Evolutionary conservation across 2,797 vertebrate genomes (phyloP).

Genomic region (Danio tinwini): DNA sequence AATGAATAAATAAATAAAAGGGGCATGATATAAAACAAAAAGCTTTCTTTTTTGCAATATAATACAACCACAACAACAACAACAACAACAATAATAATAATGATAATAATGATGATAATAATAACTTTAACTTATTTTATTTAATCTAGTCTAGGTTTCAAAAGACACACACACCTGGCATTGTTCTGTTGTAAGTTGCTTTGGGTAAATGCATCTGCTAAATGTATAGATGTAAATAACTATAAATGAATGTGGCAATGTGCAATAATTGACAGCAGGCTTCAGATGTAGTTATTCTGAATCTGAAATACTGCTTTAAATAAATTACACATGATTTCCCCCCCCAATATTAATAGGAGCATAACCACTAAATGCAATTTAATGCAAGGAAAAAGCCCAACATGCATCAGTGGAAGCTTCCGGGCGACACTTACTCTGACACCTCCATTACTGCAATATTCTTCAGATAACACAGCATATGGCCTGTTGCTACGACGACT

Average conservation of each 20-base stretch:
- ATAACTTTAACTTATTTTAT: too few relatives aligned
- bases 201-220: constrained; percentile 1
- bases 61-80: too few relatives aligned
- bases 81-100: too few relatives aligned
- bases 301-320: not conserved
- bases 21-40: too few relatives aligned
- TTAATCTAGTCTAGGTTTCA: not conserved
- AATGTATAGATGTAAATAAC: not conserved
- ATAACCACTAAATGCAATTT: not conserved
- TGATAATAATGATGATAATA: too few relatives aligned
- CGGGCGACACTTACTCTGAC: constrained; percentile 48
- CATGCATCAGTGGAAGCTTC: constrained; percentile 20
- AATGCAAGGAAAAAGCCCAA: constrained; percentile 19
- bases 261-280: not conserved
- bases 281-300: not conserved
- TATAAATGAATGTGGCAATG: not conserved
- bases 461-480: constrained; percentile 59
- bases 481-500: constrained; percentile 56
- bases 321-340: too few relatives aligned
- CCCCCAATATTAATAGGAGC: too few relatives aligned
- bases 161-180: too few relatives aligned
- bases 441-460: constrained; percentile 50
- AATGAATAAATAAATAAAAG: too few relatives aligned
- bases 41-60: too few relatives aligned
- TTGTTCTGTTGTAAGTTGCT: not conserved